Percentiles rank a stretch among this genome's conserved stretches.
These are phyloP conservation scores for Progne subis DNA, from an alignment of 2,113 vertebrate species.

Conservation along the genomic window DNA sequence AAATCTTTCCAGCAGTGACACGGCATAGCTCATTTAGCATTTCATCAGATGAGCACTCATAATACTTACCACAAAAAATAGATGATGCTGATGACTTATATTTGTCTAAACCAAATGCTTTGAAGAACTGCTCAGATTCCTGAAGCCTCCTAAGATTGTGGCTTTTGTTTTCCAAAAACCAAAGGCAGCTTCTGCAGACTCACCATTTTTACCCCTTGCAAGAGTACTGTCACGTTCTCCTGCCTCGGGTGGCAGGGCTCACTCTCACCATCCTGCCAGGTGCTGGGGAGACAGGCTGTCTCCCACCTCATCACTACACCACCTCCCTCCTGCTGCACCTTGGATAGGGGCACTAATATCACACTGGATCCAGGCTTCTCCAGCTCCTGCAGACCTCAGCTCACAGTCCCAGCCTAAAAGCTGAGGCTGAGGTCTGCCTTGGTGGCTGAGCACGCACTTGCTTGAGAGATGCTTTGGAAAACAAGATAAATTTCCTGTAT, in stretches of 20 bases:
- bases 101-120: neutral
- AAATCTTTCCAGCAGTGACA: neutral
- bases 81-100: neutral
- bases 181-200: neutral
- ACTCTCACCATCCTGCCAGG: fast-evolving
- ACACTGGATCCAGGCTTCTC: neutral
- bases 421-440: neutral
- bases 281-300: neutral
- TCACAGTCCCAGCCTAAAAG: neutral
- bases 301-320: neutral
- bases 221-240: fast-evolving
- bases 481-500: neutral
- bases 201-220: neutral
- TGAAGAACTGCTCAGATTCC: neutral
- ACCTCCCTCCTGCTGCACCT: neutral
- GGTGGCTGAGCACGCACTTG: neutral
- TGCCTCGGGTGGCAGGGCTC: fast-evolving
- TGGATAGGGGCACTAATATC: neutral
- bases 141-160: neutral
- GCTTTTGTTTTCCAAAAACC: neutral
- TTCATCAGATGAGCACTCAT: neutral
- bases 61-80: neutral
- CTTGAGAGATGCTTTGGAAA: neutral
- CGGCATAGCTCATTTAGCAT: neutral
- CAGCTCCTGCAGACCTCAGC: neutral